Evolutionary conservation across 2,113 vertebrate species (phyloP).

Genomic region (Uria lomvia): DNA sequence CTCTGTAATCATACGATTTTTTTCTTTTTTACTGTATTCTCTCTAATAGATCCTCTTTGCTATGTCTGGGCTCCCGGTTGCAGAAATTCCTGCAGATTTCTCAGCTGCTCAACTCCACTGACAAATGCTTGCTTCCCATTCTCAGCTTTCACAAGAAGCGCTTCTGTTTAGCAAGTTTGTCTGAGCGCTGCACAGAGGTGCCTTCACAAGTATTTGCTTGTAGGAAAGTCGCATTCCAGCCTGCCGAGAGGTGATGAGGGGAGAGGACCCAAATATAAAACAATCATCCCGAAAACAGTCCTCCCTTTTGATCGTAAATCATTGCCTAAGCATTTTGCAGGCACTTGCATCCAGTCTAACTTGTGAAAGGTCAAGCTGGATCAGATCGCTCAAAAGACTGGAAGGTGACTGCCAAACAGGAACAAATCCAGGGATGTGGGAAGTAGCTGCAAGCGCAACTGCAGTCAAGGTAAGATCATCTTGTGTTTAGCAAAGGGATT

Average conservation of each 20-base stretch:
- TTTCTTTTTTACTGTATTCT: conserved; percentile 74
- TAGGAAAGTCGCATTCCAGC: neutral
- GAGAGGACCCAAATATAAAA: neutral
- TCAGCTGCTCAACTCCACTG: neutral
- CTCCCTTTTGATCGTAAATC: neutral
- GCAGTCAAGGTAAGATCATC: neutral
- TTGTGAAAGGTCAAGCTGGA: conserved; percentile 37
- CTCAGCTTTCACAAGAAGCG: neutral
- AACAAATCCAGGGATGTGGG: neutral
- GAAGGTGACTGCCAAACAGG: neutral
- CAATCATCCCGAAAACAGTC: neutral
- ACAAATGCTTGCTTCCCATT: neutral
- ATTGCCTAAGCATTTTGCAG: neutral
- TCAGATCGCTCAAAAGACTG: conserved; percentile 5
- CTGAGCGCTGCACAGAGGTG: neutral
- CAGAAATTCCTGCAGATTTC: conserved; percentile 6
- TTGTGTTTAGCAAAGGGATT: neutral
- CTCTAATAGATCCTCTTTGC: conserved; percentile 73
- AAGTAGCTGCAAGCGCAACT: neutral
- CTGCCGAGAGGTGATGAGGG: neutral
- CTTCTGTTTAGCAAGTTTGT: neutral
- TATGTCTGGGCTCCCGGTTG: neutral
- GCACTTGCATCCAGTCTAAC: neutral
- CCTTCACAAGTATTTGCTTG: neutral
- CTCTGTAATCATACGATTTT: conserved; percentile 65